Evolutionary conservation across 2,113 vertebrate genomes (phyloP).

Genomic region (Dinomys branickii): DNA sequence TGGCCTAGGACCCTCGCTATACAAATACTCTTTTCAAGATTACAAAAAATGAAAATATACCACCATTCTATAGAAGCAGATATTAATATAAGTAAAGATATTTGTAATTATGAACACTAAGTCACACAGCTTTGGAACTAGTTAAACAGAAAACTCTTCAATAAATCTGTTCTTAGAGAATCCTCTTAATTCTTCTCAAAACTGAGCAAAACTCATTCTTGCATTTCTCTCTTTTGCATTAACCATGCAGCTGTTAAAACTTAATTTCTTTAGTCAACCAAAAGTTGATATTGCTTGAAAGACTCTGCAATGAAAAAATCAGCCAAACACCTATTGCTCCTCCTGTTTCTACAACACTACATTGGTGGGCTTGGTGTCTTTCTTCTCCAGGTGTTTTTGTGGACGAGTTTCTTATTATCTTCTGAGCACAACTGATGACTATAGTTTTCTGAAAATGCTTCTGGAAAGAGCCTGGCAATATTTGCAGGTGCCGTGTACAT

Average conservation of each 20-base stretch:
- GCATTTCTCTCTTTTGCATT: neutral
- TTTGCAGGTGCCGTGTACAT: neutral
- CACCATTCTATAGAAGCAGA: neutral
- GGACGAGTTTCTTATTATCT: neutral
- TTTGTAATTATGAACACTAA: neutral
- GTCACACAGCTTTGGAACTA: neutral
- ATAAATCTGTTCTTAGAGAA: conserved; percentile 8
- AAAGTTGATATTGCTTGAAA: neutral
- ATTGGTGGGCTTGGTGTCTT: neutral
- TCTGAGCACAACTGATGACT: neutral
- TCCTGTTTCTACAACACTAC: neutral
- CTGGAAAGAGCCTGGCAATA: neutral
- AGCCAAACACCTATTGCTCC: neutral
- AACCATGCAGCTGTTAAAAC: neutral
- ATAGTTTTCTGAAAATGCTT: neutral
- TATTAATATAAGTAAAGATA: neutral
- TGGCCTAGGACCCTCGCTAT: neutral
- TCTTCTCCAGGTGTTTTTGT: neutral
- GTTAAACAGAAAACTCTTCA: neutral
- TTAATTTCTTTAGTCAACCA: neutral
- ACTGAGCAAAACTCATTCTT: neutral
- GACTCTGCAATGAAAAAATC: neutral
- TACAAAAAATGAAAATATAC: neutral
- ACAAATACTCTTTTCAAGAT: neutral
- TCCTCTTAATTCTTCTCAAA: conserved; percentile 17